These are phyloP conservation scores for Dipodomys stephensi DNA, from an alignment of 2,113 vertebrate genomes.

Conservation along the genomic window DNA sequence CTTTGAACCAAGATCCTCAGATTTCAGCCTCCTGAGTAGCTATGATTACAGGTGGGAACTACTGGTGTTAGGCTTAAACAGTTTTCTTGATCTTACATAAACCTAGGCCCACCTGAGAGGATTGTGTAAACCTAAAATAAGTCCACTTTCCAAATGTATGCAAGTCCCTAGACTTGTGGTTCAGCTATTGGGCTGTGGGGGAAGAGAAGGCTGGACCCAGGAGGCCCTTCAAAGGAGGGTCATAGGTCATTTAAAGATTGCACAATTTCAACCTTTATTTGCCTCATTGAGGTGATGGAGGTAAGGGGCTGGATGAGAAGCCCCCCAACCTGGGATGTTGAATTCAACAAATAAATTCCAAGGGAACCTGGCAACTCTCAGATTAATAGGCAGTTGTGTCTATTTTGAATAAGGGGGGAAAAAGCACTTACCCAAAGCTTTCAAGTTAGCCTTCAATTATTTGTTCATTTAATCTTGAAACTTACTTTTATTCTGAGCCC, in stretches of 20 bases:
- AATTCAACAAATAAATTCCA: slow-evolving; percentile 80
- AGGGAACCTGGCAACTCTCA: slow-evolving; percentile 78
- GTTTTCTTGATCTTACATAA: slow-evolving; percentile 40
- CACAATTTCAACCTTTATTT: slow-evolving; percentile 83
- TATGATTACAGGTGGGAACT: too few relatives aligned
- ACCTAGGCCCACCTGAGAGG: not conserved
- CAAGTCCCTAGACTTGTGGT: slow-evolving; percentile 16
- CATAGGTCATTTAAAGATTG: slow-evolving; percentile 83
- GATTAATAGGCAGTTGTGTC: not conserved
- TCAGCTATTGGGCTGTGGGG: not conserved
- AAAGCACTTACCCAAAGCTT: slow-evolving; percentile 55
- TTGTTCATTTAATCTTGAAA: not conserved
- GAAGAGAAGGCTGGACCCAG: not conserved
- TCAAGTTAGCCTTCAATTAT: slow-evolving; percentile 9
- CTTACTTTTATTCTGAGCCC: not conserved
- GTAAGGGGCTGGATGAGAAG: slow-evolving; percentile 76
- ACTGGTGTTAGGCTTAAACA: not conserved
- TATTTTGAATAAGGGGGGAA: not conserved
- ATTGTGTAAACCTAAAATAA: not conserved
- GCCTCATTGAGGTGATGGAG: slow-evolving; percentile 57
- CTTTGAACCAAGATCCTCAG: too few relatives aligned
- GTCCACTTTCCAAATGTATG: slow-evolving; percentile 8
- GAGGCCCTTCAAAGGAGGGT: slow-evolving; percentile 39
- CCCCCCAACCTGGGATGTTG: slow-evolving; percentile 62
- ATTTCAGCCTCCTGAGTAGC: too few relatives aligned